Base-by-base conservation (phyloP, 2,797 vertebrate genomes). In the Sebastes oblongus region DNA sequence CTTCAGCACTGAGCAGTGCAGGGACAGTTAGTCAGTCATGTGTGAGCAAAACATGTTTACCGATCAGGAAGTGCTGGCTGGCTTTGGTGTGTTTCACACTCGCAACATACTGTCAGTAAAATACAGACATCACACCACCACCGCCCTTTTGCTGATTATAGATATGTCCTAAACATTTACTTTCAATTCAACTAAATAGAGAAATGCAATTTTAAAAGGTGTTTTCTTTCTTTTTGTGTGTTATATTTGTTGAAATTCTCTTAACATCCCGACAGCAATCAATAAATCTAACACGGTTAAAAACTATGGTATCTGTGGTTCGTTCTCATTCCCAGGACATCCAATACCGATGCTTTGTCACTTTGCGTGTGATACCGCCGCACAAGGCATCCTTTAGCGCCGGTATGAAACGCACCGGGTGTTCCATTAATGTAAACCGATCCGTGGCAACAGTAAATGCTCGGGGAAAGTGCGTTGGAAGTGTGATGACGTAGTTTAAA, bases 61-160 rank as follows among this genome's bases (percentile, higher is more conserved):
- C 50, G 34, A 72, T 39, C 86, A 86, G 83, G 86, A 90, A 91
- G 85, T 83, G 30, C 30, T 58, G 52, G 29, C 66, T 79, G 69
- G 4, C 39, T 42, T 52, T 62, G 4, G 42, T 75, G 55, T 60
- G 24, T 64, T 75, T 75, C 32, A 74, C 52, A 62, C 59, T 27
- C 18, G 36, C 32, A 34, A 22, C 20, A 71, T 4, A 20, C 7
- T 34, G 27, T 39, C 64, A 64, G 11, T 56, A 27, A 62, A 59
- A 66, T 0, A 24, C 65, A 29, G 6, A 52, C 50, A 25, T n/a
- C 0, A 1, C 20, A 24, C 32, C 24, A 7, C 5, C 34, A 27
- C 32, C 29, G 52, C 36, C 24, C 20, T 29, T 56, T 18, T 14
- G 8, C 25, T 46, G 16, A 66, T n/a, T 32, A 2, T 7, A 12